These are phyloP conservation scores for Pseudochirops cupreus DNA, from an alignment of 2,797 vertebrate species.

Conservation along the genomic window DNA sequence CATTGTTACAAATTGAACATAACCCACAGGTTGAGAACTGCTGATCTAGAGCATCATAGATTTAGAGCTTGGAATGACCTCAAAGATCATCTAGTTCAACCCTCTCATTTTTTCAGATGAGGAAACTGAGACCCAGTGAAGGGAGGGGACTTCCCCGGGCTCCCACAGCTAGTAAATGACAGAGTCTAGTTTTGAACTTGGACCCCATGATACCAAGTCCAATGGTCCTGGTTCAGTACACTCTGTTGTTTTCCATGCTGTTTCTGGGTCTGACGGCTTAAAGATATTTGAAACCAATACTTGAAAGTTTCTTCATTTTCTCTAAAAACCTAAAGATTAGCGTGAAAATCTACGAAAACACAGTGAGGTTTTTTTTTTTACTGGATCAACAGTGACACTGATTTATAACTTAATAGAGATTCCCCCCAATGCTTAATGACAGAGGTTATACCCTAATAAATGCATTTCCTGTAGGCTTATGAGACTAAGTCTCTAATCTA, in stretches of 20 bases:
- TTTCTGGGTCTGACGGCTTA: not conserved
- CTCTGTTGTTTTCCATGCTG: not conserved
- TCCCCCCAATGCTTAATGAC: slow-evolving; percentile 75
- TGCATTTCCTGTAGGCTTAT: slow-evolving; percentile 79
- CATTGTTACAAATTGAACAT: no score
- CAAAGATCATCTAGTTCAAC: not conserved
- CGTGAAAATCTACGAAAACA: slow-evolving; percentile 48
- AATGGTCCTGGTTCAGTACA: not conserved
- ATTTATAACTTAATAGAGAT: slow-evolving; percentile 81
- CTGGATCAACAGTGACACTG: slow-evolving; percentile 71
- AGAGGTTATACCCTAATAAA: slow-evolving; percentile 81
- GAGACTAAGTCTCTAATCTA: slow-evolving; percentile 76
- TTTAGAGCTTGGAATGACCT: not conserved
- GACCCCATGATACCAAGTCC: not conserved
- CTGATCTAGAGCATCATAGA: not conserved
- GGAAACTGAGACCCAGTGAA: not conserved
- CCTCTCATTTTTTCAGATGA: not conserved
- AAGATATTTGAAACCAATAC: slow-evolving; percentile 28
- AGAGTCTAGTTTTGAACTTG: not conserved
- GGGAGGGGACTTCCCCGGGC: not conserved
- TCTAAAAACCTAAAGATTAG: slow-evolving; percentile 55
- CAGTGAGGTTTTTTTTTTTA: slow-evolving; percentile 20
- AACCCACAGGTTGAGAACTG: no score
- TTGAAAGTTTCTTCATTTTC: slow-evolving; percentile 46
- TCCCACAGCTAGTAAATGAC: not conserved